Evolutionary conservation across 2,888 invertebrate species (phyloP), one percentile per base, ranked within the genome.

Genomic region (Plebejus anna): DNA sequence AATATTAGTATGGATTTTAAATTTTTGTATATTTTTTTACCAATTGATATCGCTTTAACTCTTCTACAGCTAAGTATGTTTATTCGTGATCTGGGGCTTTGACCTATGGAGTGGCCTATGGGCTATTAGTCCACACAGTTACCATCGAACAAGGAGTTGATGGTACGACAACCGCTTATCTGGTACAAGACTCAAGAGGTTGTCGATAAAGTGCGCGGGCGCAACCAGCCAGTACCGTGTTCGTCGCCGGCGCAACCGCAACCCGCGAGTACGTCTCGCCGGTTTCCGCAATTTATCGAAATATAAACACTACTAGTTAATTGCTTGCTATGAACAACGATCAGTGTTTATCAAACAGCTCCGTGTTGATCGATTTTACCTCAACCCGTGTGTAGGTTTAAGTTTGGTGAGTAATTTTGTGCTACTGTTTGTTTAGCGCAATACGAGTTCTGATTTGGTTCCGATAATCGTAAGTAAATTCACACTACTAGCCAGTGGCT

Each of bases 171-270:
- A 66, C 22, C 13, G 89, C 87, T 92, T 92, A 93, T 92, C 92
- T 88, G 83, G 81, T 84, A 85, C 82, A 86, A 32, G 32, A 32
- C 32, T 32, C 32, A 32, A 88, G 85, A 88, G 86, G 80, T 86
- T 81, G 86, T 85, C 89, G 92, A 92, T 92, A 91, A 92, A 88
- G 82, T 84, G 85, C 85, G 87, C 87, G 84, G 85, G 83, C 86
- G 86, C 87, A 81, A 80, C 28, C 55, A 73, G 51, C 13, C 77
- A 78, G 92, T 90, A 83, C 85, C 84, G 86, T 84, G 87, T 84
- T 80, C 85, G 88, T 84, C 89, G 86, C 86, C 87, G 86, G 83
- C 88, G 87, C 86, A 87, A 81, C 82, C 82, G 81, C 84, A 80
- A 80, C 79, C 78, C 77, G 78, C 77, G 78, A 57, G 75, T 78